A percentile compares a stretch with the other conserved stretches of the same genome.
These are phyloP conservation scores for Protobothrops mucrosquamatus DNA, from an alignment of 2,113 vertebrate genomes.

Conservation along the genomic window DNA sequence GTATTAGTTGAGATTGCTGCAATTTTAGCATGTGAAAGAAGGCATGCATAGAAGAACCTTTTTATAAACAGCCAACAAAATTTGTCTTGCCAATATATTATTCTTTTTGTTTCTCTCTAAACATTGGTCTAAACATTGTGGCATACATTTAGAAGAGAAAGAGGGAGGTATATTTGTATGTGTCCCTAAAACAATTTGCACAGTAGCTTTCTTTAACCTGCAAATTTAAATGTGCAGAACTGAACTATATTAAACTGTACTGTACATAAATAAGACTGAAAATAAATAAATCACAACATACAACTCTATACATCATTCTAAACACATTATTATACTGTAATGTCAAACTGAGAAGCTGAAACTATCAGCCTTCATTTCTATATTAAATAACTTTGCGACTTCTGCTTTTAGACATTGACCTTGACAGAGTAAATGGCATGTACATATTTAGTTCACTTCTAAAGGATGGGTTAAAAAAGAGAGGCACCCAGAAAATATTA, in stretches of 20 bases:
- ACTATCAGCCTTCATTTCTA: slow-evolving; percentile 73
- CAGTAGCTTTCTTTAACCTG: slow-evolving; percentile 59
- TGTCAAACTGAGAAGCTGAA: slow-evolving; percentile 67
- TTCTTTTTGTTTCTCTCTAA: slow-evolving; percentile 50
- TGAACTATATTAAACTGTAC: slow-evolving; percentile 81
- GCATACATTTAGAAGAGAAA: neutral
- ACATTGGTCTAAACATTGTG: slow-evolving; percentile 31
- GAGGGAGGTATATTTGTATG: slow-evolving; percentile 45
- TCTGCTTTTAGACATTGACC: slow-evolving; percentile 65
- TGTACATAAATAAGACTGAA: slow-evolving; percentile 87
- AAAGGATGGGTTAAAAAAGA: slow-evolving; percentile 18
- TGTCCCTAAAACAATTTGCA: slow-evolving; percentile 39
- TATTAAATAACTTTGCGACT: slow-evolving; percentile 70
- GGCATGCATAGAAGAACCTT: slow-evolving; percentile 30
- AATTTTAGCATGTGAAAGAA: slow-evolving; percentile 48
- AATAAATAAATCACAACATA: slow-evolving; percentile 75
- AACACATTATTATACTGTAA: slow-evolving; percentile 70
- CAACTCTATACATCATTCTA: slow-evolving; percentile 73
- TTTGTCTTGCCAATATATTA: slow-evolving; percentile 42
- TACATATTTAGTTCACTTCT: slow-evolving; percentile 37
- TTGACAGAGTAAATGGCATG: slow-evolving; percentile 50
- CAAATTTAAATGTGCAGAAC: slow-evolving; percentile 76
- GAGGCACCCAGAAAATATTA: slow-evolving; percentile 26
- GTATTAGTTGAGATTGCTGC: slow-evolving; percentile 46
- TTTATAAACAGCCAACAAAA: slow-evolving; percentile 58